Percentiles rank a stretch among this genome's conserved stretches.
Conservation (phyloP, 2,113 vertebrate genomes). For the Pogonocichla stellata region DNA sequence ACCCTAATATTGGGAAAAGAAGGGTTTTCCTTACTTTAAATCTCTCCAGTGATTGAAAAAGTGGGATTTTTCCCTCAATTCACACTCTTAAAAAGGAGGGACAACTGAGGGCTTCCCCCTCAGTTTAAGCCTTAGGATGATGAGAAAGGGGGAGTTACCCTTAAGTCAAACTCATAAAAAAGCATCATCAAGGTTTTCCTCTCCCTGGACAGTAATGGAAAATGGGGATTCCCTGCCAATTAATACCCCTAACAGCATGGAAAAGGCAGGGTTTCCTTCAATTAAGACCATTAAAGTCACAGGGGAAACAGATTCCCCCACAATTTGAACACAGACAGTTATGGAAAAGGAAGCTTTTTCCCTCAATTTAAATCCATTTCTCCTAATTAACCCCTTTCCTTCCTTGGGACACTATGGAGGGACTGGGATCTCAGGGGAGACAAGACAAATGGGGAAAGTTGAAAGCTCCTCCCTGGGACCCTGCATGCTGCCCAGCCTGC, state of each 20-base stretch:
- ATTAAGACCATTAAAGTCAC: not conserved
- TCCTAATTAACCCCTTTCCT: not conserved
- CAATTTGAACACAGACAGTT: not conserved
- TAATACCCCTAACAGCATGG: not conserved
- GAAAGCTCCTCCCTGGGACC: too few relatives aligned
- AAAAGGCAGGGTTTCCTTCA: not conserved
- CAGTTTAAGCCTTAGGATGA: not conserved
- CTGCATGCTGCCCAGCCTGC: too few relatives aligned
- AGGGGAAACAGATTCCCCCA: not conserved
- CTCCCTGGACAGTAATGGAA: not conserved
- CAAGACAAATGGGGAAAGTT: too few relatives aligned
- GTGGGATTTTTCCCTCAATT: not conserved
- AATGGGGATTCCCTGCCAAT: not conserved
- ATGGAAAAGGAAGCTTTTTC: not conserved
- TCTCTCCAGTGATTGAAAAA: not conserved
- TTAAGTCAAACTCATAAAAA: too few relatives aligned
- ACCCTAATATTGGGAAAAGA: not conserved
- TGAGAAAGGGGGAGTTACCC: too few relatives aligned
- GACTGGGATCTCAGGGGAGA: not conserved
- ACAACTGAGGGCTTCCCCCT: not conserved
- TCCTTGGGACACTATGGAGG: not conserved
- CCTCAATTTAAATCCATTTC: not conserved
- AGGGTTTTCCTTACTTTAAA: not conserved
- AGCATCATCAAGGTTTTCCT: too few relatives aligned
- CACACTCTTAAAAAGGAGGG: not conserved